Conservation (phyloP, 2,797 vertebrate species). For the Myioborus melanocephalus region DNA sequence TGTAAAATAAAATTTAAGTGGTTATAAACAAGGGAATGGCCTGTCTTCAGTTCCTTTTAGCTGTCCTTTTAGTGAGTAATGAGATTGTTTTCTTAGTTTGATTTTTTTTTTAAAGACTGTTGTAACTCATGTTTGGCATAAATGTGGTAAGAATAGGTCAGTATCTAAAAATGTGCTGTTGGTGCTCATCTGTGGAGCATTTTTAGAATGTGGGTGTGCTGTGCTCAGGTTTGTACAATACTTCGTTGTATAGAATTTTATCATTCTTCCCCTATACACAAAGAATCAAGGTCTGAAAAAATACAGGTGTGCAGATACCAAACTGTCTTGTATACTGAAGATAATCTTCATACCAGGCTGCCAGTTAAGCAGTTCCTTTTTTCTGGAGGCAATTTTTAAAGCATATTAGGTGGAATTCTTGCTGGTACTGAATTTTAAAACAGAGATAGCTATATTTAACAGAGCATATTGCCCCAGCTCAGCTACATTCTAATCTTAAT, state of each 20-base stretch:
- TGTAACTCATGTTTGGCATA: background rate
- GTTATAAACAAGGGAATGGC: slow-evolving; percentile 63
- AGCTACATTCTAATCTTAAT: background rate
- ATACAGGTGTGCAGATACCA: background rate
- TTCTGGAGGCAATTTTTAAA: background rate
- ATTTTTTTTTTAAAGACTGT: background rate
- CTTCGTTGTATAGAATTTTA: background rate
- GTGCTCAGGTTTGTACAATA: background rate
- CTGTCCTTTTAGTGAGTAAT: background rate
- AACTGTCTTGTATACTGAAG: background rate
- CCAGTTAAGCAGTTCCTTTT: background rate
- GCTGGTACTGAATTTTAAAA: background rate
- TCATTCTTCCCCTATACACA: fast-evolving
- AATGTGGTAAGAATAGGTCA: background rate
- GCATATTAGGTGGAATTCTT: background rate
- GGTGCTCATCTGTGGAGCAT: background rate
- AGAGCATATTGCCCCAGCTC: background rate
- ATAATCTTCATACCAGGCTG: background rate
- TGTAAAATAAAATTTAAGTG: slow-evolving; percentile 81
- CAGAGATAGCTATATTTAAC: background rate
- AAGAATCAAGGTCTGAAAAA: background rate
- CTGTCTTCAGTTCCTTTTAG: background rate
- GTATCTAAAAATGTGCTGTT: background rate
- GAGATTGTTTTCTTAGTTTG: background rate
- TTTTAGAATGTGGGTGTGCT: background rate